Percentiles rank a stretch among this genome's conserved stretches.
These are phyloP conservation scores for Bradypodion ventrale DNA, from an alignment of 2,797 vertebrate species.

Conservation along the genomic window DNA sequence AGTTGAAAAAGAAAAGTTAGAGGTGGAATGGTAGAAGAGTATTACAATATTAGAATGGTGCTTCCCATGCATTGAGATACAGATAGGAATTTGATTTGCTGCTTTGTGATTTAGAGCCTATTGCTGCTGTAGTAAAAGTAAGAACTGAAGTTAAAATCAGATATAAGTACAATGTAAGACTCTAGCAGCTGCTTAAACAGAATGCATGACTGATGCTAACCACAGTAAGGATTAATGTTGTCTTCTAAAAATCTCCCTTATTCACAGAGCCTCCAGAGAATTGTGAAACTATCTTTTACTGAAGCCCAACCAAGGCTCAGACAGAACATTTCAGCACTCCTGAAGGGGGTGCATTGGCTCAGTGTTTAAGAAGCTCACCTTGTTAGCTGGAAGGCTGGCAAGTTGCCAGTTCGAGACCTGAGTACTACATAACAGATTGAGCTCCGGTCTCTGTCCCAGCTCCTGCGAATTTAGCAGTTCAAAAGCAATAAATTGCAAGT, in stretches of 20 bases:
- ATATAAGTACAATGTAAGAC: neutral
- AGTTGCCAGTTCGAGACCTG: too few relatives aligned
- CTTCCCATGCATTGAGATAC: neutral
- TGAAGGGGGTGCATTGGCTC: too few relatives aligned
- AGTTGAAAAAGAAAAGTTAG: neutral
- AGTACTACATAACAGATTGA: too few relatives aligned
- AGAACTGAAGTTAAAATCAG: neutral
- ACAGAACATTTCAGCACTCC: neutral
- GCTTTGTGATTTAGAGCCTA: neutral
- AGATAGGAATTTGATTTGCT: neutral
- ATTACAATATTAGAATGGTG: neutral
- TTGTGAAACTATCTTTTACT: neutral
- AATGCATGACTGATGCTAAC: neutral
- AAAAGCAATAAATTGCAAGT: too few relatives aligned
- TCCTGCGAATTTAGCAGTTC: too few relatives aligned
- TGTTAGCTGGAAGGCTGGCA: too few relatives aligned
- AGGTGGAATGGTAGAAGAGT: neutral
- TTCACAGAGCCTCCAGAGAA: neutral
- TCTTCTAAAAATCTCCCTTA: neutral
- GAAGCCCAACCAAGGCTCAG: neutral
- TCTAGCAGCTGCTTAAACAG: neutral
- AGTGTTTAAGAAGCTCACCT: too few relatives aligned
- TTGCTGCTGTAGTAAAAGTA: neutral
- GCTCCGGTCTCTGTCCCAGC: too few relatives aligned
- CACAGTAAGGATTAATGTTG: neutral